phyloP scores from a whole-genome alignment of 2,797 vertebrate genomes.

The Nothura maculosa region DNA sequence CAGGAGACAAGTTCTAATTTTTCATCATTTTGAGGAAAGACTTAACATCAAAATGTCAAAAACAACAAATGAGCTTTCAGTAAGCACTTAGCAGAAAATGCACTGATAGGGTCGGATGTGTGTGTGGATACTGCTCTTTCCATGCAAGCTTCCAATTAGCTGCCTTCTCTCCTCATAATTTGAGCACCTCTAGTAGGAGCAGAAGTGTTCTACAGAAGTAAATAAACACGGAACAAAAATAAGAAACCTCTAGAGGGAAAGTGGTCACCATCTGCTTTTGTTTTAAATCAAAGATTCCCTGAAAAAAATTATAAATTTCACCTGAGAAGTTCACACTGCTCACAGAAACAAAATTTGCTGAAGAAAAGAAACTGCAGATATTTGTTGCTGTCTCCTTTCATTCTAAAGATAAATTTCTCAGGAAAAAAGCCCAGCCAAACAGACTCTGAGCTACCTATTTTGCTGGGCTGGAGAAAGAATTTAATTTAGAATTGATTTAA shows the following conservation, averaged over 20 bases:
- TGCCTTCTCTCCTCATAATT: neutral
- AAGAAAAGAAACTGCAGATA: neutral
- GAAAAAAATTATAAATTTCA: neutral
- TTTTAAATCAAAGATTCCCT: neutral
- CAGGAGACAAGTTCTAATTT: slow-evolving; percentile 23
- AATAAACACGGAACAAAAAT: neutral
- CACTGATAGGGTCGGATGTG: neutral
- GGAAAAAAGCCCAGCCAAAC: neutral
- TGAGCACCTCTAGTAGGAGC: neutral
- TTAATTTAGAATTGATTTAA: neutral
- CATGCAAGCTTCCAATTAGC: neutral
- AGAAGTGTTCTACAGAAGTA: slow-evolving; percentile 9
- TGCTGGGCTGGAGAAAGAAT: neutral
- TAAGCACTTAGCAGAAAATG: neutral
- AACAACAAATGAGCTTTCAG: slow-evolving; percentile 11
- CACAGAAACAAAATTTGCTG: neutral
- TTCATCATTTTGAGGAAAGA: neutral
- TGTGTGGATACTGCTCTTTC: neutral
- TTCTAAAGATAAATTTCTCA: neutral
- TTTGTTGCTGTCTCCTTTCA: neutral
- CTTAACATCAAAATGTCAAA: neutral
- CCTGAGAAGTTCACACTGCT: neutral
- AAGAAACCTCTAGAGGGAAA: neutral
- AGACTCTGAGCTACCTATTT: neutral
- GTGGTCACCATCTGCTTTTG: neutral